A percentile compares a stretch with the other conserved stretches of the same genome.
These are phyloP conservation scores for Temnothorax nylanderi DNA, from an alignment of 1,140 invertebrate species.

Conservation along the genomic window DNA sequence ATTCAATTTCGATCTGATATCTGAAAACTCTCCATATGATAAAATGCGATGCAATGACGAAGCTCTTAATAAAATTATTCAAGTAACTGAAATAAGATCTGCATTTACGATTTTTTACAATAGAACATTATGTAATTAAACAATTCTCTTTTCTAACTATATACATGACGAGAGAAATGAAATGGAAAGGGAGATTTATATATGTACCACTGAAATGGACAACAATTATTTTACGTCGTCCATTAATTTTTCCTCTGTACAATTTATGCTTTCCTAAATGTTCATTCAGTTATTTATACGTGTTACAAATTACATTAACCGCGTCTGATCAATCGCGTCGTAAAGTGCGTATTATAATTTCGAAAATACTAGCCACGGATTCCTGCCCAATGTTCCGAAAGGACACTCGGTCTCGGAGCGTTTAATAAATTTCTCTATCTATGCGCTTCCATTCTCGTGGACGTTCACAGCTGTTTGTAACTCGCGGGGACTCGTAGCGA, in stretches of 20 bases:
- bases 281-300: conserved; percentile 9
- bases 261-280: conserved; percentile 17
- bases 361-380: background rate
- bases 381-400: background rate
- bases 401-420: background rate
- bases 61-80: conserved; percentile 22
- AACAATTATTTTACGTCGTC: background rate
- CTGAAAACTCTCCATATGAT: background rate
- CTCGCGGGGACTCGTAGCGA: conserved; percentile 12
- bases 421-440: conserved; percentile 47
- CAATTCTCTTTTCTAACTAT: background rate
- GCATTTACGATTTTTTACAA: background rate
- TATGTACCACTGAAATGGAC: background rate
- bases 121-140: background rate
- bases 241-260: background rate
- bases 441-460: conserved; percentile 9
- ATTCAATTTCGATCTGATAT: conserved; percentile 47
- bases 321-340: conserved; percentile 31
- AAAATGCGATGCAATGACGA: background rate
- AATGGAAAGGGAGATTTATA: background rate
- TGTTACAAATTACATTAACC: conserved; percentile 27
- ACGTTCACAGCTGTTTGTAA: conserved; percentile 31
- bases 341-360: conserved; percentile 43
- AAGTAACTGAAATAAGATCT: background rate
- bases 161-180: background rate